A percentile compares a stretch with the other conserved stretches of the same genome.
Evolutionary conservation across 1,140 invertebrate genomes (phyloP).

Genomic region (Zaprionus ghesquierei): DNA sequence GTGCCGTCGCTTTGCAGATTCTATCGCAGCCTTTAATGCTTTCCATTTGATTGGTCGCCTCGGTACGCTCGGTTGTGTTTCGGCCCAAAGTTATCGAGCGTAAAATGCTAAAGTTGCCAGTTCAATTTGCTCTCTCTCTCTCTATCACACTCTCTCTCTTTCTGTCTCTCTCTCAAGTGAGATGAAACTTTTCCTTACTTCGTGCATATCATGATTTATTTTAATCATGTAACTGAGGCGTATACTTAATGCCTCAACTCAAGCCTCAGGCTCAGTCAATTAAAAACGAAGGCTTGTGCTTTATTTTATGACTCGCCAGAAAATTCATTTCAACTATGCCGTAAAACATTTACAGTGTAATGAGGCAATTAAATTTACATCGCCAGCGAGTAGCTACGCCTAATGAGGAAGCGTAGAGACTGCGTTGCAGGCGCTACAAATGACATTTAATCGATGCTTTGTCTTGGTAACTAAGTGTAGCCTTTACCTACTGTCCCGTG

Average conservation of each 20-base stretch:
- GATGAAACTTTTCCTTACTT: background rate
- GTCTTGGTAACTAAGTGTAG: background rate
- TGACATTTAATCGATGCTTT: constrained; percentile 30
- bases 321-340: constrained; percentile 50
- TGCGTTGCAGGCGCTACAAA: background rate
- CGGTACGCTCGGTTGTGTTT: constrained; percentile 6
- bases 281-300: constrained; percentile 18
- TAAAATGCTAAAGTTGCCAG: constrained; percentile 26
- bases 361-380: constrained; percentile 64
- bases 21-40: constrained; percentile 54
- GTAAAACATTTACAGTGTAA: constrained; percentile 50
- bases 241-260: constrained; percentile 33
- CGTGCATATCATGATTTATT: constrained; percentile 16
- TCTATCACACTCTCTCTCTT: too few relatives aligned
- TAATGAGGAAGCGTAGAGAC: constrained; percentile 46
- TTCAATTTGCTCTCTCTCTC: background rate
- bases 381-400: constrained; percentile 10
- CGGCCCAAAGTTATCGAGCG: constrained; percentile 13
- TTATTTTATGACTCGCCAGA: constrained; percentile 43
- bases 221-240: constrained; percentile 29
- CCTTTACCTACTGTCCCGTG: constrained; percentile 12
- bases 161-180: background rate
- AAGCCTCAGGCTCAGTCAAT: constrained; percentile 23
- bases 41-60: constrained; percentile 57
- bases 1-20: constrained; percentile 31